Base-by-base conservation (phyloP, 2,888 invertebrate genomes). In the Silvanus unidentatus region DNA sequence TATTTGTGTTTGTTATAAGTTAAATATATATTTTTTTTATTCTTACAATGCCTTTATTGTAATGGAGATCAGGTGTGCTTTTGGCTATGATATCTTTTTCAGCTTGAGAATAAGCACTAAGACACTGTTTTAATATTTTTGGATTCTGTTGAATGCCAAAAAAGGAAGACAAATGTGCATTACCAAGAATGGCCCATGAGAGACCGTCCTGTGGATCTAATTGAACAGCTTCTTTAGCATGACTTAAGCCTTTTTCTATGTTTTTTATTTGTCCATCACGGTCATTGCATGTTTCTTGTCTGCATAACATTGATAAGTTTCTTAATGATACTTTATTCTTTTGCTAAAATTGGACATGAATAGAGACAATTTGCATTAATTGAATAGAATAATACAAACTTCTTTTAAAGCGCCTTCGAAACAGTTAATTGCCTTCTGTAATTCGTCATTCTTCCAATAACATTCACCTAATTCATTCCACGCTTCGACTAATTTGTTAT, bases 381-480 rank as follows among this genome's bases (percentile, higher is more conserved):
- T 3, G n/a, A 12, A 32, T 5, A 9, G 13, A 32, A 12, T 32
- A 32, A 4, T 5, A 12, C 40, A 39, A 70, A 86, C 86, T 70
- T 84, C 80, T 63, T 80, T 79, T 47, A 86, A 70, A 45, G 86
- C 90, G 39, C 86, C 85, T 59, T 82, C 79, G 69, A 92, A 92
- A 68, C 91, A 91, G 58, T 84, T 86, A 62, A 82, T 84, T 0
- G 93, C 89, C 59, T 86, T 86, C 52, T 79, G 77, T 4, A 88
- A 73, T 63, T 92, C 87, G 63, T 84, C 80, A 62, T 86, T 87
- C 70, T 92, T 92, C 85, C 89, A 91, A 66, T 88, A 89, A 63
- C 86, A 87, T 68, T 91, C 90, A 0, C 93, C 93, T 0, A 94
- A 75, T 66, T 91, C 86, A 64, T 91, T 91, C 92, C 92, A 93